Conservation (phyloP, 92 coral and sea anemone species). For the Umimayanthus chanpuru region DNA sequence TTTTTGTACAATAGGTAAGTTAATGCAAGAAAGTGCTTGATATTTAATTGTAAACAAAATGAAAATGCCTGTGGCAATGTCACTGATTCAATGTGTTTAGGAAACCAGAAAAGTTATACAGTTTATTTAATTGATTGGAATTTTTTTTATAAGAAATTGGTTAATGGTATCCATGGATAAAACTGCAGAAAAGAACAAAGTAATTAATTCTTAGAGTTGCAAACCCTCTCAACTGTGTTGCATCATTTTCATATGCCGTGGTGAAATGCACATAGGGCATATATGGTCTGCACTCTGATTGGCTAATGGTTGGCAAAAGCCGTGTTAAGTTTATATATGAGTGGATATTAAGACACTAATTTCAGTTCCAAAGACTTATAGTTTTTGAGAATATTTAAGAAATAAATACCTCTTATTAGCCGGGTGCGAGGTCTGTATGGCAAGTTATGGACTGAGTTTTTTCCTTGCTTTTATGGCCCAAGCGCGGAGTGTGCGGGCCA, state of each 20-base stretch:
- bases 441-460: too few relatives aligned
- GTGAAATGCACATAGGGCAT: neutral
- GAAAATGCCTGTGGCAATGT: neutral
- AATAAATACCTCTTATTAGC: too few relatives aligned
- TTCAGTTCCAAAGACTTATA: too few relatives aligned
- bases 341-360: too few relatives aligned
- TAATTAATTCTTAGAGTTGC: neutral
- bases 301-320: neutral
- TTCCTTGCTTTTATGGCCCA: too few relatives aligned
- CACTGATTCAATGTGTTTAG: neutral
- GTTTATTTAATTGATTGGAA: too few relatives aligned
- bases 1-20: slow-evolving; percentile 96
- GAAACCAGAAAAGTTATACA: neutral
- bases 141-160: neutral
- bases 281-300: neutral
- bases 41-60: neutral
- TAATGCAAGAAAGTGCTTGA: neutral
- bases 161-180: neutral
- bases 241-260: neutral
- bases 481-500: too few relatives aligned
- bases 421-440: too few relatives aligned
- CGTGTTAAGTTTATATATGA: neutral
- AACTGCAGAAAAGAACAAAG: neutral
- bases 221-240: neutral
- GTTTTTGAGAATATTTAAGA: too few relatives aligned